Base-by-base conservation (phyloP, 2,113 vertebrate species). In the Salvelinus sp. region DNA sequence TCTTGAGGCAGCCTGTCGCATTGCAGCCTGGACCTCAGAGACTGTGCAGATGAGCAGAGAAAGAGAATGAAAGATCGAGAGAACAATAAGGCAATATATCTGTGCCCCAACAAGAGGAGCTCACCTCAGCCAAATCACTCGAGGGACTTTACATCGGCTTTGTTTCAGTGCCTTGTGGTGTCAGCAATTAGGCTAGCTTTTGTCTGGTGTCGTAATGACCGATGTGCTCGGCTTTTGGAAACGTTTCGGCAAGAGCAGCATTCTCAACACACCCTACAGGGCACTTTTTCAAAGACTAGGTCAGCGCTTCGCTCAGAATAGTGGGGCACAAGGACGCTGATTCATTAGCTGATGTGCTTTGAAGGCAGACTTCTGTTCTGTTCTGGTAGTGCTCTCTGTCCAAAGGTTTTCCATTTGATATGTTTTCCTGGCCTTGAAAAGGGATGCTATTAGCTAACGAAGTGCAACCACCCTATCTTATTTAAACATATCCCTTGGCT, bases 141-240 rank as follows among this genome's bases (percentile, higher is more conserved):
- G 27, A 20, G 18, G 58, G 7, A 66, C 20, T 69, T 38, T 69
- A 50, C 78, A 18, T 74, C 75, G 16, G 69, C 23, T 28, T 60
- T 4, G 6, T 63, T 79, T 66, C 69, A 62, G 23, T 16, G 62
- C 57, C 62, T 27, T 28, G 13, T 78, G 18, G 48, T 44, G 50
- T 84, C 73, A 77, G 76, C 62, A 22, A 23, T 54, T 77, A 72
- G 66, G 62, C 9, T 44, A 12, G 44, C 69, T 69, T 72, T 68
- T 75, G 57, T 65, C 62, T 69, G 18, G 57, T 80, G 66, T 54
- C 30, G 68, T 74, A 25, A 58, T 16, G 47, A 66, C 71, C 25
- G 27, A 30, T 73, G 38, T 22, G 48, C 69, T 23, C 10, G 33
- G 48, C 69, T 75, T 44, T 74, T 70, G 28, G 54, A 25, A 70